Percentiles rank a stretch among this genome's conserved stretches.
These are phyloP conservation scores for Spodoptera picta DNA, from an alignment of 2,888 invertebrate species.

Conservation along the genomic window DNA sequence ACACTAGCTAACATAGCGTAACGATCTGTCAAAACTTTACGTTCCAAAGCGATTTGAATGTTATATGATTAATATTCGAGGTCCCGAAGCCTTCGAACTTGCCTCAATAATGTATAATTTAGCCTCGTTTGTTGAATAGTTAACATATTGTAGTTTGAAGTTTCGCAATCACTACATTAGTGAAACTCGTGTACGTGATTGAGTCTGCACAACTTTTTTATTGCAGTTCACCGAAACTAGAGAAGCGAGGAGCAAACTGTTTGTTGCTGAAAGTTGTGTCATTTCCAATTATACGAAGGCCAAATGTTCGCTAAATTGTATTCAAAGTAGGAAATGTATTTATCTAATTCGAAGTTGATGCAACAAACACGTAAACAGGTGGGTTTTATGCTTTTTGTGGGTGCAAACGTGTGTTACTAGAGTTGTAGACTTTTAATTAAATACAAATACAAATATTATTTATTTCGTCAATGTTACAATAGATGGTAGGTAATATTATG, in stretches of 20 bases:
- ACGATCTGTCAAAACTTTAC: slow-evolving; percentile 47
- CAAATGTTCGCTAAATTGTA: slow-evolving; percentile 18
- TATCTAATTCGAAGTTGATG: too few species aligned
- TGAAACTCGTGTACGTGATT: slow-evolving; percentile 18
- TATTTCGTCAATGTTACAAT: too few species aligned
- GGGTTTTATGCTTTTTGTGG: too few species aligned
- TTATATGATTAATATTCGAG: slow-evolving; percentile 49
- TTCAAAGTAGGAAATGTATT: neutral
- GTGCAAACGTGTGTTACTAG: too few species aligned
- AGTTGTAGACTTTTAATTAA: too few species aligned
- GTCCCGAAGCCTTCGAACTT: slow-evolving; percentile 28
- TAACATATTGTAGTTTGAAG: slow-evolving; percentile 35
- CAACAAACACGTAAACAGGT: too few species aligned
- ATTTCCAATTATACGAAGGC: slow-evolving; percentile 18
- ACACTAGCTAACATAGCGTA: slow-evolving; percentile 12
- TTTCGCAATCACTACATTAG: slow-evolving; percentile 30
- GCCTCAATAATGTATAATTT: slow-evolving; percentile 43
- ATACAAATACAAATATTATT: too few species aligned
- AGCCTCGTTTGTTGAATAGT: slow-evolving; percentile 29
- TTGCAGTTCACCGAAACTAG: slow-evolving; percentile 31
- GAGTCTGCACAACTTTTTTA: slow-evolving; percentile 39
- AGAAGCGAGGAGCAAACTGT: slow-evolving; percentile 13
- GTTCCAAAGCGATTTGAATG: slow-evolving; percentile 38
- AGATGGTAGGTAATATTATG: too few species aligned
- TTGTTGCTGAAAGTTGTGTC: slow-evolving; percentile 24